Evolutionary conservation across 2,113 vertebrate genomes (phyloP).

Genomic region (Xiphias gladius): DNA sequence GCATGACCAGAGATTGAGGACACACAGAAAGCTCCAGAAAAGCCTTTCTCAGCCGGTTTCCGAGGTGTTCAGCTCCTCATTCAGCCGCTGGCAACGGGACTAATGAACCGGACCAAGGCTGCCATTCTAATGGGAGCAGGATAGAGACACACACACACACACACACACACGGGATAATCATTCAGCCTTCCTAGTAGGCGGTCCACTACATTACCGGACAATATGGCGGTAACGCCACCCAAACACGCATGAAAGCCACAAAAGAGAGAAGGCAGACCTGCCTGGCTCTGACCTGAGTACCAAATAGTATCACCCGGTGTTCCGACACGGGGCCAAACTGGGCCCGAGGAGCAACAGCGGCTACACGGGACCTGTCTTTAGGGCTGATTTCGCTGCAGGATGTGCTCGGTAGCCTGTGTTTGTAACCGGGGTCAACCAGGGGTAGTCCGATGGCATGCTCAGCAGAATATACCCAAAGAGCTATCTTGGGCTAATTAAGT

Average conservation of each 20-base stretch:
- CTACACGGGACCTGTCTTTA: not conserved
- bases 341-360: too few relatives aligned
- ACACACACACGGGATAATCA: constrained; percentile 36
- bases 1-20: not conserved
- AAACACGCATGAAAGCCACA: constrained; percentile 52
- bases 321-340: constrained; percentile 2
- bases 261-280: constrained; percentile 33
- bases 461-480: not conserved
- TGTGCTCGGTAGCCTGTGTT: not conserved
- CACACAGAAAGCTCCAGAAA: constrained; percentile 45
- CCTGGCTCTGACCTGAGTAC: constrained; percentile 42
- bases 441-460: too few relatives aligned
- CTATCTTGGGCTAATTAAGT: not conserved
- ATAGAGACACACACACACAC: constrained; percentile 24
- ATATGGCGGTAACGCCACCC: constrained; percentile 49
- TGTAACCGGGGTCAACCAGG: not conserved
- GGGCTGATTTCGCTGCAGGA: not conserved
- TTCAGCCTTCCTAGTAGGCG: constrained; percentile 52
- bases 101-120: constrained; percentile 40
- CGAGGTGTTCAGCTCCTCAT: constrained; percentile 55
- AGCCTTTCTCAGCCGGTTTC: constrained; percentile 57
- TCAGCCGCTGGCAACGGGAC: constrained; percentile 62
- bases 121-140: constrained; percentile 39
- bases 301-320: constrained; percentile 26
- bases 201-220: constrained; percentile 56